Evolutionary conservation across 1,140 invertebrate species (phyloP).

Genomic region (Melitaea cinxia): DNA sequence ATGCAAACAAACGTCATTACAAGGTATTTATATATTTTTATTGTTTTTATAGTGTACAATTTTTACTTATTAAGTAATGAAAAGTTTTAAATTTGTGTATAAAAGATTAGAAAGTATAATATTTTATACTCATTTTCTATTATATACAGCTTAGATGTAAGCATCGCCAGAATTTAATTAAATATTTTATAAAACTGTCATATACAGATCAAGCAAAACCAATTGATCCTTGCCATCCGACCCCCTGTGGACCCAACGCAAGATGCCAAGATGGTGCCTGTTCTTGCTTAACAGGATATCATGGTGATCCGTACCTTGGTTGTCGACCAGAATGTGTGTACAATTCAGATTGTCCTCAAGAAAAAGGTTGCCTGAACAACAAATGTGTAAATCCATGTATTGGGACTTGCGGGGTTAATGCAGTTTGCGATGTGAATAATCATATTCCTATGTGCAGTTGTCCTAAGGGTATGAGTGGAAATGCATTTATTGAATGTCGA

Average conservation of each 20-base stretch:
- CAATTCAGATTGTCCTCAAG: conserved; percentile 90
- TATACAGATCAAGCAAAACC: conserved; percentile 23
- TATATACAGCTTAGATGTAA: too few species aligned
- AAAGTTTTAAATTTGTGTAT: too few species aligned
- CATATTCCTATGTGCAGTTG: conserved; percentile 89
- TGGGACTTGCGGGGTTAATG: conserved; percentile 88
- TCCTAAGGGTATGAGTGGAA: conserved; percentile 86
- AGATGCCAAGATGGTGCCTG: conserved; percentile 82
- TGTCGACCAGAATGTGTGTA: conserved; percentile 93
- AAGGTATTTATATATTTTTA: conserved; percentile 17
- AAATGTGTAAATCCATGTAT: conserved; percentile 89
- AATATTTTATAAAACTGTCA: not conserved
- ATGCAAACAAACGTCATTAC: conserved; percentile 62
- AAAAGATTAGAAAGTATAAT: too few species aligned
- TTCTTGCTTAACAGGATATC: conserved; percentile 84
- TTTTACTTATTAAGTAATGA: not conserved
- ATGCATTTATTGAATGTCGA: conserved; percentile 89
- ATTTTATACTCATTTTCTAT: too few species aligned
- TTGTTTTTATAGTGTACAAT: too few species aligned
- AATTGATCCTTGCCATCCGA: conserved; percentile 81
- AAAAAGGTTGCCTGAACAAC: conserved; percentile 88
- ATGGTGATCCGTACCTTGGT: conserved; percentile 85
- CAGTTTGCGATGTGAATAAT: conserved; percentile 90
- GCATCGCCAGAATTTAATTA: not conserved
- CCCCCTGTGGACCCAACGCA: conserved; percentile 84